Evolutionary conservation across 1,140 invertebrate species (phyloP), one percentile per base, ranked within the genome.

Genomic region (Dermatophagoides farinae): DNA sequence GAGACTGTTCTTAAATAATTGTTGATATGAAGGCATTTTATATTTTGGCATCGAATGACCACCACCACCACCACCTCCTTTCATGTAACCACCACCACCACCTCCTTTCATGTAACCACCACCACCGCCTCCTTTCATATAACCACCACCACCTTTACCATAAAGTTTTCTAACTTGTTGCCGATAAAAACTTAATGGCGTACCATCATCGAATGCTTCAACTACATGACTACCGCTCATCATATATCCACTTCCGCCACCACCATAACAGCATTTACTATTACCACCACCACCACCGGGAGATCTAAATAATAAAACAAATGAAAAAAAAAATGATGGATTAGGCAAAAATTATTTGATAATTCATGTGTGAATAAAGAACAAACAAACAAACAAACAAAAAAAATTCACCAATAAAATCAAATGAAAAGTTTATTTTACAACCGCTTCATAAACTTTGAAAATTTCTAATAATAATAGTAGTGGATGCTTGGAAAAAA

Each of bases 171-270:
- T 14, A 11, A 55, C 53, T 55, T 55, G 53, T 55, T 55, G 53
- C 2, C 53, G 16, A 40, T 55, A 55, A 23, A 55, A 55, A 23
- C 38, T 55, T n/a, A 55, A 25, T 38, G 53, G 53, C 5, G 53
- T 55, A 11, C 53, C 53, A 55, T 55, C 53, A 55, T 55, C 53
- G 23, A 55, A 55, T 14, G 53, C 31, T 55, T 55, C 53, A 5
- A 53, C 11, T 25, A 22, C 51, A 14, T 16, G 43, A 44, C 14
- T n/a, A 20, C 18, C 14, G 14, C 12, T 50, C 47, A 14, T 14
- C 11, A 20, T 20, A 55, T 55, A 39, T 6, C 4, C 18, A 16
- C 50, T 12, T 16, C 2, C 16, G 11, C 12, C 50, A 43, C 9
- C 40, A 8, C 14, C 14, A 22, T 14, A 12, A 20, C 50, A 52